These are phyloP conservation scores for Hemithea aestivaria DNA, from an alignment of 2,888 invertebrate genomes.

Conservation along the genomic window DNA sequence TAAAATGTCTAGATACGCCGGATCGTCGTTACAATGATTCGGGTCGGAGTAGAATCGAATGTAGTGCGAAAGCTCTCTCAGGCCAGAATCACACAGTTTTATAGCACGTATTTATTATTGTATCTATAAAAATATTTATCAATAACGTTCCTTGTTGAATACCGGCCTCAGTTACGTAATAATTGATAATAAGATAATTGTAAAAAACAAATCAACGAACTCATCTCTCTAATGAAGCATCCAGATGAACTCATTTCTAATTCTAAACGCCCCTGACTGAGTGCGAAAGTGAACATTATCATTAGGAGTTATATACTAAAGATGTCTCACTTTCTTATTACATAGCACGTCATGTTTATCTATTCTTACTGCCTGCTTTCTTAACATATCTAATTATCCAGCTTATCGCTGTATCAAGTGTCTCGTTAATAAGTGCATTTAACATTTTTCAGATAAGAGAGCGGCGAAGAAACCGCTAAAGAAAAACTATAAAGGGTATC, in stretches of 20 bases:
- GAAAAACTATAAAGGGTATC: slow-evolving; percentile 78
- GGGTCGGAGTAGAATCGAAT: no score
- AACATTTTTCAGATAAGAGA: slow-evolving; percentile 44
- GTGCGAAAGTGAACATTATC: slow-evolving; percentile 28
- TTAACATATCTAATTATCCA: slow-evolving; percentile 19
- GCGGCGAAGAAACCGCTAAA: slow-evolving; percentile 57
- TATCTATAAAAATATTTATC: no score
- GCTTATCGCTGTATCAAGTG: slow-evolving; percentile 12
- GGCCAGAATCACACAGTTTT: no score
- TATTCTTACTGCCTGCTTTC: slow-evolving; percentile 14
- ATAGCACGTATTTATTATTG: no score
- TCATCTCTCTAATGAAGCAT: slow-evolving; percentile 17
- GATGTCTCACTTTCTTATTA: slow-evolving; percentile 36
- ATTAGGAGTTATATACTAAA: slow-evolving; percentile 21
- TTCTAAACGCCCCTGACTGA: slow-evolving; percentile 25
- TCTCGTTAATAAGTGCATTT: slow-evolving; percentile 20
- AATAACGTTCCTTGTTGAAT: no score
- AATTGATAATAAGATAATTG: no score
- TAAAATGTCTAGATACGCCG: no score
- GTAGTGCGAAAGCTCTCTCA: no score
- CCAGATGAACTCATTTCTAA: slow-evolving; percentile 19
- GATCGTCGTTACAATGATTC: no score
- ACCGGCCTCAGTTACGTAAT: no score
- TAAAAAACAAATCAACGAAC: slow-evolving; percentile 13
- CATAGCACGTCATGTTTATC: slow-evolving; percentile 18